Base-by-base conservation (phyloP, 2,113 vertebrate genomes). In the Mungos mungo region DNA sequence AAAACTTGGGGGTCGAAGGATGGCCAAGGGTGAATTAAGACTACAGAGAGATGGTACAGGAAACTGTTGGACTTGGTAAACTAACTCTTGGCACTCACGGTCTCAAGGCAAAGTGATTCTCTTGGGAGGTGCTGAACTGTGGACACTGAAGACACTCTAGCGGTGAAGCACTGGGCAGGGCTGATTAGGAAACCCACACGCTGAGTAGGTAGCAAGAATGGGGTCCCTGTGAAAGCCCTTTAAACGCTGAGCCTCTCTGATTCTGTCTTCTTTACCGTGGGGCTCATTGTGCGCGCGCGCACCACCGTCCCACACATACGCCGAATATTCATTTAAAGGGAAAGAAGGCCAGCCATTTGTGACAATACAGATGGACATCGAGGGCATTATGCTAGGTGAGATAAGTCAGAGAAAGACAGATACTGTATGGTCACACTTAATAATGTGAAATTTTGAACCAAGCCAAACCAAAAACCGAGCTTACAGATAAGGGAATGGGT, bases 341-440 rank as follows among this genome's bases (percentile, higher is more conserved):
- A 29, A 83, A 69, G 29, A 84, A 95, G 74, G 41, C 15, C 60
- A 68, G 11, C 25, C 69, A 31, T 90, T 68, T 68, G 23, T 38
- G 74, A 38, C 79, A 80, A 63, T 4, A 2, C 71, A 33, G 38
- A 50, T 60, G 50, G 87, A 47, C 80, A 38, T 57, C n/a, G 63
- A 84, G 47, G 63, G 23, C 16, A 41, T 94, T 89, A 74, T 2
- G 57, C 69, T 31, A 77, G 76, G 57, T 84, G 81, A 90, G 74
- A n/a, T 68, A 45, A 76, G n/a, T 76, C 29, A 95, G 79, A 66
- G 29, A 90, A 65, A 89, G 57, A 86, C 5, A 66, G 47, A 54
- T 47, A 66, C 69, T 68, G 5, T 83, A 66, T 77, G 57, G 12
- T 68, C 35, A 77, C 45, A 90, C 45, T 66, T 19, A 68, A 9